Base-by-base conservation (phyloP, 2,888 invertebrate species). In the Capitulum mitella region DNA sequence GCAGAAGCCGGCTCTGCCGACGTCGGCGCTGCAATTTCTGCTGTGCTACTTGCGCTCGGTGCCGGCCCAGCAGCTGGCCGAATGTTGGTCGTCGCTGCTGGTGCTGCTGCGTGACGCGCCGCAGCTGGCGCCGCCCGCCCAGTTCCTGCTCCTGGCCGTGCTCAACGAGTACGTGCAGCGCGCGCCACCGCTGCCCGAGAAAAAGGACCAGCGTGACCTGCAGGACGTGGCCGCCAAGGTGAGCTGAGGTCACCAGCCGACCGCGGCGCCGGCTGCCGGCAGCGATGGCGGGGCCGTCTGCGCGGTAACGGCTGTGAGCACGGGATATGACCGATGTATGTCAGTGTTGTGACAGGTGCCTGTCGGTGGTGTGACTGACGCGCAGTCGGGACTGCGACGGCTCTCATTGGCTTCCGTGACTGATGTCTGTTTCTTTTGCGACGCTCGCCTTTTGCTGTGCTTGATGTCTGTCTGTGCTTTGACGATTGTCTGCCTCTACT, bases 101-200 rank as follows among this genome's bases (percentile, higher is more conserved):
- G 88, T 90, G n/a, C 87, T 95, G 51, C 87, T 95, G 70, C 89
- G 90, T 81, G 95, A 95, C 83, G 91, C 92, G 2, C 86, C 92
- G 64, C 90, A 89, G 58, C 86, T 93, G 70, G 88, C 90, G 77
- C 92, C 94, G 0, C 90, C 92, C 8, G 92, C 93, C 0, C 92
- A 93, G 83, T 94, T 95, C 84, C 87, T 94, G 34, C 86, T 94
- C 46, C 87, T 94, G 22, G 92, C 92, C 81, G 90, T 94, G 82
- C 86, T 95, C 43, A 92, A 93, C 85, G 93, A 94, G 85, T 92
- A 93, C 85, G 92, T 94, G 80, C 92, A 93, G 83, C 91, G 92
- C 82, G 91, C 92, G 82, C 90, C 91, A 3, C 86, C 88, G 80
- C 90, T 92, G 51, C 89, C 90, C 81, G 93, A 93, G 83, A 91